Evolutionary conservation across 2,888 invertebrate genomes (phyloP), one percentile per base, ranked within the genome.

Genomic region (Archips xylosteana): DNA sequence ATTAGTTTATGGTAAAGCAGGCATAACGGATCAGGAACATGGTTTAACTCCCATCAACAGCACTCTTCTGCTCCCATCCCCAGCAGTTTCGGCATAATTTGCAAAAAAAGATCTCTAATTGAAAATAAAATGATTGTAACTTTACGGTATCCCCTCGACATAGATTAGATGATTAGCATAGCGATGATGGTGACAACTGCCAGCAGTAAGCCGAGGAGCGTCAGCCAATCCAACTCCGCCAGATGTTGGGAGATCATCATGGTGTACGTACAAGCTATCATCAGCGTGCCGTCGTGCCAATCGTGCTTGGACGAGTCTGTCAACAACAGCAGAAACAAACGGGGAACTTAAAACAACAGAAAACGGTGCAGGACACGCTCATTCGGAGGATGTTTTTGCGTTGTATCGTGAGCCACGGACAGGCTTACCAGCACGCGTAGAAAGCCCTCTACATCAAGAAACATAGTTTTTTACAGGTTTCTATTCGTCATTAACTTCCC

Each of bases 261-360:
- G 86, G 96, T 96, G 94, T 96, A 96, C 85, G 96, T 95, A 94
- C 96, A 97, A 96, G 97, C 96, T 95, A 97, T 95, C 94, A 96
- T 95, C 94, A 97, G 90, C 87, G 96, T 95, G 94, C 96, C 92
- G 82, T 95, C 94, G 93, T 95, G 95, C 96, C 96, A 96, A 91
- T 92, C 85, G 85, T 87, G 89, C 90, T 94, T 94, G 83, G 89
- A 86, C 89, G 90, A 89, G 90, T 89, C 94, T 94, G 94, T 86
- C 83, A 86, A 87, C 63, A 86, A 89, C 82, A 89, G 89, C 79
- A 87, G 86, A 87, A 81, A 87, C 76, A 82, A 79, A 70, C 60
- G 63, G 49, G 61, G 62, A 66, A 45, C 75, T 70, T 36, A 75
- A 63, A 70, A 67, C 75, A 73, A 64, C 42, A 75, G 68, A 75